A percentile compares a stretch with the other conserved stretches of the same genome.
Evolutionary conservation across 2,113 vertebrate genomes (phyloP).

Genomic region (Struthidea cinerea): DNA sequence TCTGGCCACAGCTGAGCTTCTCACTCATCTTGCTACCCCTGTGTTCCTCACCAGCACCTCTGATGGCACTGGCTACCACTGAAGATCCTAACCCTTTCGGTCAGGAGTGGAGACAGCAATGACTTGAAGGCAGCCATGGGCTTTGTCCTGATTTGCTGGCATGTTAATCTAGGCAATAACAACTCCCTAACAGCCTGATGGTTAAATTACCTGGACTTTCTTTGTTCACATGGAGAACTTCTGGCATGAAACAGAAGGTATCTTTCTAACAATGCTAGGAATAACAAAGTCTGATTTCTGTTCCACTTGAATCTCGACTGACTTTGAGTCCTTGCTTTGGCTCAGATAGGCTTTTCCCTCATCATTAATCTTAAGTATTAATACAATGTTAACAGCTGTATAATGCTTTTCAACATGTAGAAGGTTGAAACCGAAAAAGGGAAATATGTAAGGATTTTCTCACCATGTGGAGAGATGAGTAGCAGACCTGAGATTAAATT

Average conservation of each 20-base stretch:
- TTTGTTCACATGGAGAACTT: neutral
- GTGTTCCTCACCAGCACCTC: neutral
- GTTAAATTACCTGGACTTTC: neutral
- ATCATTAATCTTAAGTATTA: neutral
- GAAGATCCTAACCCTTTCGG: neutral
- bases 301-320: neutral
- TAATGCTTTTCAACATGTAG: neutral
- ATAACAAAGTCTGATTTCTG: neutral
- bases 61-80: neutral
- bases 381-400: neutral
- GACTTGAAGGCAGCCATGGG: neutral
- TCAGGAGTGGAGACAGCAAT: neutral
- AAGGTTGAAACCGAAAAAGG: neutral
- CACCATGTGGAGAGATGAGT: neutral
- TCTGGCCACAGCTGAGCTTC: neutral
- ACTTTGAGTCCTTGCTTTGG: neutral
- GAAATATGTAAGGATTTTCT: neutral
- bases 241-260: neutral
- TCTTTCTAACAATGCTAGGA: neutral
- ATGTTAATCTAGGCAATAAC: neutral
- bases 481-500: neutral
- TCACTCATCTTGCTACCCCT: neutral
- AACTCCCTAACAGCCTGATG: neutral
- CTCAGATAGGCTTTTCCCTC: neutral
- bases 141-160: neutral